These are phyloP conservation scores for Pyrrhosoma nymphula DNA, from an alignment of 2,888 invertebrate genomes.

Conservation along the genomic window DNA sequence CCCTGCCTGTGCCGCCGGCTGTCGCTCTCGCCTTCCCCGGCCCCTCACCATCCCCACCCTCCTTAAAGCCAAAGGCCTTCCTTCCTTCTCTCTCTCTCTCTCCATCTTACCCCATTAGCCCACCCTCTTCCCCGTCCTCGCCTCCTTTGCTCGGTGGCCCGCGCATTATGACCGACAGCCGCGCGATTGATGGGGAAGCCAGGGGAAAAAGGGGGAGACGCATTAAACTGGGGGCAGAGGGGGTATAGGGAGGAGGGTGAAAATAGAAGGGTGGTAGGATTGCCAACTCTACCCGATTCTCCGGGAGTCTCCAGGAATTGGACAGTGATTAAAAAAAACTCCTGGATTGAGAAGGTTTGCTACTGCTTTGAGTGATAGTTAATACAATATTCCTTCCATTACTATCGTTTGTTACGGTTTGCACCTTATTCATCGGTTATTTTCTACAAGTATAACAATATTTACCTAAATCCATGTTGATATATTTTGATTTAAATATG, in stretches of 20 bases:
- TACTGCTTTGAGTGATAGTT: too few relatives aligned
- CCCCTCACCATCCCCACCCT: not conserved
- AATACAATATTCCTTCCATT: too few relatives aligned
- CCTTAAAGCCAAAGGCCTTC: not conserved
- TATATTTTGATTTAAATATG: too few relatives aligned
- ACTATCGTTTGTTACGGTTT: too few relatives aligned
- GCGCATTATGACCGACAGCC: conserved; percentile 59
- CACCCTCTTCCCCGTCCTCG: not conserved
- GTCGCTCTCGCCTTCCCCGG: not conserved
- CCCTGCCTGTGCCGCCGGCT: too few relatives aligned
- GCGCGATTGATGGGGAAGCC: conserved; percentile 37
- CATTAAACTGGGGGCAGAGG: not conserved
- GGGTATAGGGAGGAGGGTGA: not conserved
- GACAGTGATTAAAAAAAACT: too few relatives aligned
- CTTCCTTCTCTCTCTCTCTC: not conserved
- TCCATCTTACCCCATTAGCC: conserved; percentile 12
- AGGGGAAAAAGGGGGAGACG: not conserved
- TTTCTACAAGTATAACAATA: too few relatives aligned
- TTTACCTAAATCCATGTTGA: too few relatives aligned
- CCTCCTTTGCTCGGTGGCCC: conserved; percentile 54
- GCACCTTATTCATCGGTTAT: too few relatives aligned
- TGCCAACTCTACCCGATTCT: too few relatives aligned
- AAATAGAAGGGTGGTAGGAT: too few relatives aligned
- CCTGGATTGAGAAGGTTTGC: not conserved
- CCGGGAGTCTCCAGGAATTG: too few relatives aligned